Conservation (phyloP, 2,797 vertebrate species). For the Sebastes jordani region DNA sequence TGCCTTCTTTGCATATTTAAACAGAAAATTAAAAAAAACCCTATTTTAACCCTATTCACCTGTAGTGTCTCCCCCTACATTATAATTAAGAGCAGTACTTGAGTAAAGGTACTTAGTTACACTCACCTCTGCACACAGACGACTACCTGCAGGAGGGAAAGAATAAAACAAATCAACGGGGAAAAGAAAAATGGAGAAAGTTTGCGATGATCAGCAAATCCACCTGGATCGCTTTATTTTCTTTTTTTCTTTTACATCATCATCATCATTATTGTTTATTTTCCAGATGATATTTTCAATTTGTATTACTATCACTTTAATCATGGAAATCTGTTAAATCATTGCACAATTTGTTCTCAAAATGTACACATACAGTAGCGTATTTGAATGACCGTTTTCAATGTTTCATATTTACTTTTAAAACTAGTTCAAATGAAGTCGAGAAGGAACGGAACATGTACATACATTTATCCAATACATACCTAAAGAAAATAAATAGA, state of each 20-base stretch:
- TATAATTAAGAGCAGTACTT: background rate
- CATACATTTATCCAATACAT: constrained; percentile 86
- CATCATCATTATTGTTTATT: constrained; percentile 69
- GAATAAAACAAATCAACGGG: background rate
- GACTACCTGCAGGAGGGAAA: background rate
- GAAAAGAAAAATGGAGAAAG: constrained; percentile 6
- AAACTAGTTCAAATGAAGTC: constrained; percentile 83
- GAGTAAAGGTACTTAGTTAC: background rate
- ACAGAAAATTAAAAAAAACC: too few relatives aligned
- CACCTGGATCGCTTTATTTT: constrained; percentile 71
- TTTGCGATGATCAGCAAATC: constrained; percentile 59
- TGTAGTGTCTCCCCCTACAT: background rate
- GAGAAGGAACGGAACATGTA: constrained; percentile 82
- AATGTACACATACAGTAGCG: constrained; percentile 84
- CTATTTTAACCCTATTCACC: too few relatives aligned
- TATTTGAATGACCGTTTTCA: constrained; percentile 81
- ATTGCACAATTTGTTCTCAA: constrained; percentile 82
- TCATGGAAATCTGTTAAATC: constrained; percentile 80
- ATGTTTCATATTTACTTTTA: constrained; percentile 80
- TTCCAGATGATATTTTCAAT: constrained; percentile 74
- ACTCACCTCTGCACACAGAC: background rate
- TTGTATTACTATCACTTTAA: constrained; percentile 77
- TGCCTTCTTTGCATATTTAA: too few relatives aligned
- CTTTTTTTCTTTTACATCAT: constrained; percentile 66
- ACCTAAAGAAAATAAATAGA: constrained; percentile 86